These are phyloP conservation scores for Pherbina coryleti DNA, from an alignment of 2,888 invertebrate species.

Conservation along the genomic window DNA sequence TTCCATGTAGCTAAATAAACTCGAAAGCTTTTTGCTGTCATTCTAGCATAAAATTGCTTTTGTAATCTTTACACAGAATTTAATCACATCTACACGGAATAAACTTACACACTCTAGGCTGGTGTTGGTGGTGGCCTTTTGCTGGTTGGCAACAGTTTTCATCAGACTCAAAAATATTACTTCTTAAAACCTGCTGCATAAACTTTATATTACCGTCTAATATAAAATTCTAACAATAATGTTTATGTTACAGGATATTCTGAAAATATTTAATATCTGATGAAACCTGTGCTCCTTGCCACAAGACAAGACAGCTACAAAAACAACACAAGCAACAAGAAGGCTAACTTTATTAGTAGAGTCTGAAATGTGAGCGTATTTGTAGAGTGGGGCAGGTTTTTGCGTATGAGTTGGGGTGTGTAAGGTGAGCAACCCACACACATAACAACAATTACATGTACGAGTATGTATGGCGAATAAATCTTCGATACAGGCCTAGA, in stretches of 20 bases:
- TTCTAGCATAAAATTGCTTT: conserved; percentile 13
- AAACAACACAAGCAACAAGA: not conserved
- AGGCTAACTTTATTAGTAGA: not conserved
- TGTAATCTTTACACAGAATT: not conserved
- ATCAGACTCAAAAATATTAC: not conserved
- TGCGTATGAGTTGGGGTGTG: too few relatives aligned
- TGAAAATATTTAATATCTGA: not conserved
- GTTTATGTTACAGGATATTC: conserved; percentile 22
- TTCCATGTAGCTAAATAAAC: too few relatives aligned
- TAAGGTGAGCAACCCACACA: too few relatives aligned
- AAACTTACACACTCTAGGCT: not conserved
- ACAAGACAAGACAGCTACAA: not conserved
- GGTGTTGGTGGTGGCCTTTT: not conserved
- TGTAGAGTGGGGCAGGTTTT: too few relatives aligned
- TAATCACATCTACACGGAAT: not conserved
- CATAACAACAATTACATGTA: too few relatives aligned
- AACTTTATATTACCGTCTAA: not conserved
- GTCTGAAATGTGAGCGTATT: not conserved
- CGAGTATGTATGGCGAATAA: too few relatives aligned
- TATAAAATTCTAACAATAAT: not conserved
- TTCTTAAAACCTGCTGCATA: not conserved
- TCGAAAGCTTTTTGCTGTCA: not conserved
- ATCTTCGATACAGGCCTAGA: not conserved
- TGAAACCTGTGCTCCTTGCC: not conserved
- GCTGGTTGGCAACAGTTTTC: not conserved